These are phyloP conservation scores for Ptychodera flava DNA, from an alignment of 35 echinoderm and acorn worm species.

Conservation along the genomic window DNA sequence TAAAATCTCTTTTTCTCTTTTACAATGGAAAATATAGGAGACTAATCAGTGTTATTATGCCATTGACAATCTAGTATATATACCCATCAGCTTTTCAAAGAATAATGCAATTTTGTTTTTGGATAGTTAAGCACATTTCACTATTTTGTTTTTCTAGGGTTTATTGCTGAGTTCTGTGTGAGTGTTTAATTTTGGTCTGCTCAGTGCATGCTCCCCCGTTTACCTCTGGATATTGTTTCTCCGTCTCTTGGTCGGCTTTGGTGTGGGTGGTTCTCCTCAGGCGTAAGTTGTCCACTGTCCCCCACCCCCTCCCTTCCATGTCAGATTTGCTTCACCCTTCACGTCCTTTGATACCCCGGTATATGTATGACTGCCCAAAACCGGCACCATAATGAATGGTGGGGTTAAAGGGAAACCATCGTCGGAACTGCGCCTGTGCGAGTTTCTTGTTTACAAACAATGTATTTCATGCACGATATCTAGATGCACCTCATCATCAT, in stretches of 20 bases:
- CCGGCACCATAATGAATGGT: neutral
- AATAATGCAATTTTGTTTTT: no score
- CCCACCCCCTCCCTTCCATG: neutral
- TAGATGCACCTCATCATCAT: no score
- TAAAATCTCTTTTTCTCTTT: no score
- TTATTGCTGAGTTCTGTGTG: conserved; percentile 20
- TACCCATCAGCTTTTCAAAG: no score
- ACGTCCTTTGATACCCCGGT: neutral
- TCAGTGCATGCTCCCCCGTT: conserved; percentile 29
- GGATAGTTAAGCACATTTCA: no score
- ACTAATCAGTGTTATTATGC: no score
- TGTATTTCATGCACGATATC: no score
- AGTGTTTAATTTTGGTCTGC: conserved; percentile 33
- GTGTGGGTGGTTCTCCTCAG: conserved; percentile 35
- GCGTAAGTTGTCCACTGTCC: conserved; percentile 22
- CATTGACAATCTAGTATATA: no score
- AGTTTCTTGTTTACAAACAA: no score
- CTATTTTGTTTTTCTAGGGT: conserved; percentile 22
- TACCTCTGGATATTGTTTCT: conserved; percentile 37
- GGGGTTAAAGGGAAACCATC: no score
- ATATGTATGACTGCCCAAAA: neutral
- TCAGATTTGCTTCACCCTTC: neutral
- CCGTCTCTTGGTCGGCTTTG: conserved; percentile 29
- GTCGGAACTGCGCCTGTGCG: no score
- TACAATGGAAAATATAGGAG: no score